Conservation (phyloP, 1,140 invertebrate genomes). For the Telenomus remus region DNA sequence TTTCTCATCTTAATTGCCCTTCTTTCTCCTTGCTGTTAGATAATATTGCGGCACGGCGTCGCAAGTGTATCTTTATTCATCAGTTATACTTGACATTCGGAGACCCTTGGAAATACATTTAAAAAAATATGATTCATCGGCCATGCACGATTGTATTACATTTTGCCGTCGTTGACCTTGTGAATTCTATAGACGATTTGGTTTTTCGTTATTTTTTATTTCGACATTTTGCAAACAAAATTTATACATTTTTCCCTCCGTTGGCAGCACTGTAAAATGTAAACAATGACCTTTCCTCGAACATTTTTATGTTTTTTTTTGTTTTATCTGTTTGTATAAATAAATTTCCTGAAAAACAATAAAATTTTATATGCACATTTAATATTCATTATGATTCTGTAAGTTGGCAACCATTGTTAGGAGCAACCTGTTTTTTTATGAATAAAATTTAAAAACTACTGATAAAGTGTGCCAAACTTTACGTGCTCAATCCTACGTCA, state of each 20-base stretch:
- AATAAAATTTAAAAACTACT: no score
- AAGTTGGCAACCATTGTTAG: no score
- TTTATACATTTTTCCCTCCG: background rate
- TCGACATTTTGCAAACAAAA: background rate
- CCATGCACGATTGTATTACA: slow-evolving; percentile 44
- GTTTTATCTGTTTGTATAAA: no score
- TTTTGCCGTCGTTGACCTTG: slow-evolving; percentile 34
- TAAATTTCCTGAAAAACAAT: no score
- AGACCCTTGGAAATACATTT: slow-evolving; percentile 55
- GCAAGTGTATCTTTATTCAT: slow-evolving; percentile 19
- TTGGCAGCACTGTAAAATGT: no score
- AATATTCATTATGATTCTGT: no score
- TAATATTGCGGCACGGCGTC: slow-evolving; percentile 3
- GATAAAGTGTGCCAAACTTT: no score
- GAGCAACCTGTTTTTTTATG: no score
- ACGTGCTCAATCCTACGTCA: no score
- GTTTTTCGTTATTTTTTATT: background rate
- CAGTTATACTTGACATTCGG: slow-evolving; percentile 38
- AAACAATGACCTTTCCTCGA: no score
- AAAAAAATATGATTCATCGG: slow-evolving; percentile 52
- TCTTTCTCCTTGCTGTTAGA: slow-evolving; percentile 11
- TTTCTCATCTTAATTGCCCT: background rate
- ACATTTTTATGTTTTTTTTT: no score
- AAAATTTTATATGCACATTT: no score
- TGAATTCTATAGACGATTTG: slow-evolving; percentile 20